Evolutionary conservation across 2,797 vertebrate species (phyloP), one percentile per base, ranked within the genome.

Genomic region (Pterois miles): DNA sequence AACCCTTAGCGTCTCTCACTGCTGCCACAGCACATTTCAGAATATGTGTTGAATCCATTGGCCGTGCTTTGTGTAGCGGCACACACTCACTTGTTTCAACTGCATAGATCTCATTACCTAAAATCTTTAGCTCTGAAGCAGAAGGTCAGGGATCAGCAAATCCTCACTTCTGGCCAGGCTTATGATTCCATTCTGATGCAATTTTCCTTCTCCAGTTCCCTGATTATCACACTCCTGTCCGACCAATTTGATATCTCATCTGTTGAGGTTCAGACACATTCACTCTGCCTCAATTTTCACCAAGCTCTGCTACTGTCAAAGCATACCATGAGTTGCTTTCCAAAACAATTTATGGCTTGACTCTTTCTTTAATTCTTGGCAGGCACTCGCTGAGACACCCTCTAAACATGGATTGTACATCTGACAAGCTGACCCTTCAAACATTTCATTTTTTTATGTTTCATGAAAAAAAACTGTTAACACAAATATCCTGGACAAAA

Each of bases 131-230:
- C 88, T 91, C 90, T 92, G 87, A 94, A 94, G 92, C 93, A 92
- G 90, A 94, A 93, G 94, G 93, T 95, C 95, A 94, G 86, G 91
- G 91, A 92, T 94, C 92, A 93, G 93, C 90, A 92, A 93, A 95
- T 94, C 90, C 88, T 83, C 89, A 89, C 86, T 90, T 82, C 90
- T 91, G 87, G 89, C 88, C 84, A 73, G 84, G 92, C 90, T 94
- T 93, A 91, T 91, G 86, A 93, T 92, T 93, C 90, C 88, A 92
- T 93, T 94, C 91, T 91, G 90, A 95, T 94, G 92, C 91, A 92
- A 93, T 94, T 93, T 92, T 89, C 86, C 71, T 78, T 91, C 89
- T 92, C 85, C 90, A 85, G 86, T 91, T 92, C 91, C 83, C 86
- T 93, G 91, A 93, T 92, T 92, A 89, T 91, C 88, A 91, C 88